Percentiles rank a stretch among this genome's conserved stretches.
Conservation (phyloP, 1,140 invertebrate species). For the Drosophila insularis region DNA sequence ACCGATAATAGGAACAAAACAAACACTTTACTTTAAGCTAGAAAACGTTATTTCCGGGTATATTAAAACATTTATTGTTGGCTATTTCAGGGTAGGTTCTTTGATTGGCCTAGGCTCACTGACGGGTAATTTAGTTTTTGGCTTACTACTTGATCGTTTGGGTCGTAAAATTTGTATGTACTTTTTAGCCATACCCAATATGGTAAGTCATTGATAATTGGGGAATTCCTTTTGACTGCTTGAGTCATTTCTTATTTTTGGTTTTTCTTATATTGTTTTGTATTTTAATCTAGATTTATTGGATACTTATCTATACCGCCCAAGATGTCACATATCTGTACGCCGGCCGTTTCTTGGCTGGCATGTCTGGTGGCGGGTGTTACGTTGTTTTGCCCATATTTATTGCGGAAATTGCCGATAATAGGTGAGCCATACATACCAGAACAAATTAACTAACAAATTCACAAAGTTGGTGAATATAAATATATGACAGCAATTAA, state of each 20-base stretch:
- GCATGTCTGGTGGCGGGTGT: slow-evolving; percentile 71
- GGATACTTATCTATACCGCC: slow-evolving; percentile 67
- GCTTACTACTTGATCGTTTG: slow-evolving; percentile 58
- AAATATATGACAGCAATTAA: slow-evolving; percentile 3
- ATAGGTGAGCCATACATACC: slow-evolving; percentile 45
- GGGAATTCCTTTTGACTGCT: slow-evolving; percentile 5
- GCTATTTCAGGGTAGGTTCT: slow-evolving; percentile 50
- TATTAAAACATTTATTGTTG: background rate
- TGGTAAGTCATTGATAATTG: slow-evolving; percentile 39
- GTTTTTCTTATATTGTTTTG: background rate
- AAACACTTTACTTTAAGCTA: background rate
- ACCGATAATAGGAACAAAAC: background rate
- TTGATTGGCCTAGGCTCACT: slow-evolving; percentile 60
- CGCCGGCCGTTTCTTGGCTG: slow-evolving; percentile 79
- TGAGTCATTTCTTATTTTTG: slow-evolving; percentile 27
- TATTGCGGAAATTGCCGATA: slow-evolving; percentile 73
- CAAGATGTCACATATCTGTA: slow-evolving; percentile 71
- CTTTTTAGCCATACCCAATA: slow-evolving; percentile 65
- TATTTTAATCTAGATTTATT: slow-evolving; percentile 46
- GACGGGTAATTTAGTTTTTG: slow-evolving; percentile 62
- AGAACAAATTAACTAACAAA: background rate
- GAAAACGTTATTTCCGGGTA: background rate
- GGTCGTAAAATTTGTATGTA: slow-evolving; percentile 70
- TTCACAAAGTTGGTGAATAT: background rate
- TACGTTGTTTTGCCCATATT: slow-evolving; percentile 70